Evolutionary conservation across 1,140 invertebrate species (phyloP), one percentile per base, ranked within the genome.

Genomic region (Drosophila prosaltans): DNA sequence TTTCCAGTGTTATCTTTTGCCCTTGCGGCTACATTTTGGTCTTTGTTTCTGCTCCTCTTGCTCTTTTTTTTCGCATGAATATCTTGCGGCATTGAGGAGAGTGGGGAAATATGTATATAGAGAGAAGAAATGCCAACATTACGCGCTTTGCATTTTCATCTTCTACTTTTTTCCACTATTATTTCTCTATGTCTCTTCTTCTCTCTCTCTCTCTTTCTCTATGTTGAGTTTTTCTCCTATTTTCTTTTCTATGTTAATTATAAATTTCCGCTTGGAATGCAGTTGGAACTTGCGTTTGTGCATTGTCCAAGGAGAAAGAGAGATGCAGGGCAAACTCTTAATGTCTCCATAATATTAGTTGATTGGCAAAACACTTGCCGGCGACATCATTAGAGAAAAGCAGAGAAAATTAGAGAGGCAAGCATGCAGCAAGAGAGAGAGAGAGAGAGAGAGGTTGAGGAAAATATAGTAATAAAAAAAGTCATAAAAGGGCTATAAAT

Each of bases 171-270:
- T 60, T 40, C 39, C 58, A 48, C 40, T 57, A 8, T 74, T 72
- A 62, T 57, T 36, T 39, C 4, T 10, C 32, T 36, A 1, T 3
- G 24, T 63, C 36, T 11, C 40, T 26, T 28, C 2, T 0, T 10
- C 30, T 1, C 8, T n/a, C 3, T 26, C n/a, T 24, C 3, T 4
- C 10, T 36, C 36, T 26, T 10, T 24, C 2, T 9, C 3, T 3
- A 2, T 51, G 21, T 51, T 51, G 16, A 26, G 3, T 24, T 11
- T 36, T 41, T 1, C 24, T 39, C 36, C 4, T 41, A 60, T 64
- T 72, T 51, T 24, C 45, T 74, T 74, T 73, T 68, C 76, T 79
- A 64, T 79, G 84, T 89, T 88, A 88, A 88, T 88, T 89, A 88
- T 88, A 79, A 75, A 77, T 76, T 76, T 83, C 80, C 83, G 78